Base-by-base conservation (phyloP, 2,797 vertebrate genomes). In the Notolepis coatsorum region DNA sequence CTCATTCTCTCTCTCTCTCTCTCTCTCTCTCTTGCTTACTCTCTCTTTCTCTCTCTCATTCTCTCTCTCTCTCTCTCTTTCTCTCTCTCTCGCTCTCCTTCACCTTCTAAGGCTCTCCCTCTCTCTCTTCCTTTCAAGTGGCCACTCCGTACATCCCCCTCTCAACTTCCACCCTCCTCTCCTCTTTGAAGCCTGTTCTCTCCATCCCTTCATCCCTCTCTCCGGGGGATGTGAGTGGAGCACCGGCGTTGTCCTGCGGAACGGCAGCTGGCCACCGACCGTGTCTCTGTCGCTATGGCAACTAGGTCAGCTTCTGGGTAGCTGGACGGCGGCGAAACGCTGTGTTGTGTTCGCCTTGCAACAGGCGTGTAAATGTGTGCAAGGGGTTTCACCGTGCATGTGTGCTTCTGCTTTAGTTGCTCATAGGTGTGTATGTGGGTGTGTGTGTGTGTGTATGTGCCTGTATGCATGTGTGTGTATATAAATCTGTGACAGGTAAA, bases 301-400 rank as follows among this genome's bases (percentile, higher is more conserved):
- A 92, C 90, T 84, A 67, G 78, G 81, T 85, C 84, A 84, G 83
- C 80, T 76, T 84, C 70, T 75, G 35, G 5, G 83, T 82, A 87
- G 76, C 66, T 78, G n/a, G n/a, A 71, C 75, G 72, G 74, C 76
- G 77, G 73, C 70, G 59, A 73, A 77, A 82, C 53, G 67, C 3
- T 65, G 30, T 46, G 31, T 49, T 46, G 31, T 49, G 59, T 72
- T 72, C 48, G 81, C 68, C 28, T n/a, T 61, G 66, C 20, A 41
- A 84, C 85, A 86, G 79, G 72, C 78, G 57, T 46, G 47, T 67
- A 55, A 25, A 43, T 81, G 57, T 46, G 47, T 67, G 58, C 35
- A 43, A 27, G 17, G 41, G 49, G n/a, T n/a, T n/a, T n/a, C n/a
- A n/a, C n/a, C 17, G 15, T 54, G 50, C 25, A 23, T 9, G 21